A percentile compares a stretch with the other conserved stretches of the same genome.
phyloP scores from a whole-genome alignment of 1,140 invertebrate species.

The Homarus americanus region DNA sequence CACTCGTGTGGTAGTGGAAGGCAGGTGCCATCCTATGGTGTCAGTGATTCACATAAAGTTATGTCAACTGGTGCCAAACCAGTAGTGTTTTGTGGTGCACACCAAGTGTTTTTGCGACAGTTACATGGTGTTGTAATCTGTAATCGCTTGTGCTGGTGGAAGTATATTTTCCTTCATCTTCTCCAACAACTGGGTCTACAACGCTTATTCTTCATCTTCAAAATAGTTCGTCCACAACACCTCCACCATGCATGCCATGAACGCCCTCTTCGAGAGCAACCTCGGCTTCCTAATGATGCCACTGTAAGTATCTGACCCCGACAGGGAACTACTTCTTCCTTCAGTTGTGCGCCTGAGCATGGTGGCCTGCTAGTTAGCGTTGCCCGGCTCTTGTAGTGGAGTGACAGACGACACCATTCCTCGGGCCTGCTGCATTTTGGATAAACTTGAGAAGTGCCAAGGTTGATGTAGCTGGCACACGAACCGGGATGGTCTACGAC shows the following conservation, averaged over 20 bases:
- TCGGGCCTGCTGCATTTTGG: no score
- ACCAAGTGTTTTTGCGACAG: slow-evolving; percentile 27
- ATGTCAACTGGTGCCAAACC: slow-evolving; percentile 11
- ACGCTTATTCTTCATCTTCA: not conserved
- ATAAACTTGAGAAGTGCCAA: no score
- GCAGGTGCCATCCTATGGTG: slow-evolving; percentile 22
- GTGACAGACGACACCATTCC: no score
- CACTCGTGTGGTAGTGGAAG: slow-evolving; percentile 29
- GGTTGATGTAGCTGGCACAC: no score
- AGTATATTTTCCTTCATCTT: not conserved
- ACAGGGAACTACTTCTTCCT: no score
- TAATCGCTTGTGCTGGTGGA: not conserved
- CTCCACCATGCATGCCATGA: slow-evolving; percentile 70
- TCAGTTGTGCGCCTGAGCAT: no score
- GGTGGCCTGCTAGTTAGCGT: no score
- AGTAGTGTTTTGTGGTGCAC: slow-evolving; percentile 33
- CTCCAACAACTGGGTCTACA: not conserved
- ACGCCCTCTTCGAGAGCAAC: slow-evolving; percentile 71
- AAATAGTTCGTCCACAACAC: slow-evolving; percentile 4
- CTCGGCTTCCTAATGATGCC: slow-evolving; percentile 72
- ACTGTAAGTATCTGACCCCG: slow-evolving; percentile 69
- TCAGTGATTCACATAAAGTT: slow-evolving; percentile 23
- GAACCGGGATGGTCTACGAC: no score
- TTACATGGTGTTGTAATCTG: not conserved
- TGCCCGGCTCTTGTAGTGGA: no score